Evolutionary conservation across 2,888 invertebrate species (phyloP).

Genomic region (Ectemnius cavifrons): DNA sequence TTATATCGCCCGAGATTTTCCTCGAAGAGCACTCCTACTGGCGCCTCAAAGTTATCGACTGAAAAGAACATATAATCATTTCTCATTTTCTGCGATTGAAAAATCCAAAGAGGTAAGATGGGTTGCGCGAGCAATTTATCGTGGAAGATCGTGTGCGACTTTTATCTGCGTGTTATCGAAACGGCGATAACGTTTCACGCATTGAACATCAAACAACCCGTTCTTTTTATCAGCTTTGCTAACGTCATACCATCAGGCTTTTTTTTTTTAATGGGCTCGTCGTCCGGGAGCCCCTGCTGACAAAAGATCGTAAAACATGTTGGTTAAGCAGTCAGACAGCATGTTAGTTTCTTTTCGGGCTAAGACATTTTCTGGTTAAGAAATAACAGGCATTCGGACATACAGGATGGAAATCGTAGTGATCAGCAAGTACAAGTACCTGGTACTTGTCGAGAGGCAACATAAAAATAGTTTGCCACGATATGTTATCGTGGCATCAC

Average conservation of each 20-base stretch:
- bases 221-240: conserved; percentile 16
- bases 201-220: conserved; percentile 27
- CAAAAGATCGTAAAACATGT: not conserved
- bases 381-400: not conserved
- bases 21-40: too few species aligned
- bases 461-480: not conserved
- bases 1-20: too few species aligned
- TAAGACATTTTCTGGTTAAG: too few species aligned
- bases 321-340: not conserved
- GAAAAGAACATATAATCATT: conserved; percentile 20
- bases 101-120: not conserved
- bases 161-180: conserved; percentile 49
- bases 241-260: not conserved
- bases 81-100: conserved; percentile 12
- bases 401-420: not conserved
- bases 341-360: not conserved
- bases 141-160: conserved; percentile 6
- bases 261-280: not conserved
- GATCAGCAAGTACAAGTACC: not conserved
- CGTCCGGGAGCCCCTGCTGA: not conserved
- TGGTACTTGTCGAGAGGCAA: too few species aligned
- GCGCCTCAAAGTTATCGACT: not conserved
- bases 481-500: not conserved
- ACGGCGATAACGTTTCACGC: conserved; percentile 34
- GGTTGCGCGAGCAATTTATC: too few species aligned